Percentiles rank a stretch among this genome's conserved stretches.
Evolutionary conservation across 2,113 vertebrate genomes (phyloP).

Genomic region (Nothobranchius furzeri): DNA sequence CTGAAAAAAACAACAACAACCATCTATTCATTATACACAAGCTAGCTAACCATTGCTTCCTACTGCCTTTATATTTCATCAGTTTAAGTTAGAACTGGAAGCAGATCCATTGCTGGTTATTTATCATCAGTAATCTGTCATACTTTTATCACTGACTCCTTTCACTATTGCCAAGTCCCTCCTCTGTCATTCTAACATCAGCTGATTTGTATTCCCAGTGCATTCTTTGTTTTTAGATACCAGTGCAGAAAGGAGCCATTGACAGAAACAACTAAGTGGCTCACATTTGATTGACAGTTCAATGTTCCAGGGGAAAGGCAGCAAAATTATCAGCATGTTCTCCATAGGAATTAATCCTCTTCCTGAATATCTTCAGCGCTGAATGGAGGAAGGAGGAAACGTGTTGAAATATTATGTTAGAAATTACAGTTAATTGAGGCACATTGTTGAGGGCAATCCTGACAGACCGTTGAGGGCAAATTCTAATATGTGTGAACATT

Average conservation of each 20-base stretch:
- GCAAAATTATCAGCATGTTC: slow-evolving; percentile 63
- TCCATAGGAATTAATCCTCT: slow-evolving; percentile 48
- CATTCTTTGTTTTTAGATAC: slow-evolving; percentile 43
- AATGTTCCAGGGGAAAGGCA: slow-evolving; percentile 48
- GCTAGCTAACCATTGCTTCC: slow-evolving; percentile 44
- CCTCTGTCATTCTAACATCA: slow-evolving; percentile 28
- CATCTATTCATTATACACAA: slow-evolving; percentile 35
- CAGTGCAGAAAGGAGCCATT: slow-evolving; percentile 32
- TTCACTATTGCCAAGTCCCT: slow-evolving; percentile 29
- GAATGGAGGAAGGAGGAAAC: not conserved
- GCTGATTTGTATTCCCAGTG: slow-evolving; percentile 52
- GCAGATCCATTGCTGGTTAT: slow-evolving; percentile 43
- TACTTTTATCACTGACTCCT: slow-evolving; percentile 39
- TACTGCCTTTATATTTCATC: slow-evolving; percentile 30
- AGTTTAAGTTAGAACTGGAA: slow-evolving; percentile 37
- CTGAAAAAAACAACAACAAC: not conserved
- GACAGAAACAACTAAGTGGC: slow-evolving; percentile 32
- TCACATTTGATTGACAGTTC: slow-evolving; percentile 65
- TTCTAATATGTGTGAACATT: slow-evolving; percentile 14
- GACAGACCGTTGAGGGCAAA: slow-evolving; percentile 14
- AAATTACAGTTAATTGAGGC: slow-evolving; percentile 50
- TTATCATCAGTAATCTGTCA: slow-evolving; percentile 52
- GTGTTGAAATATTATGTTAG: slow-evolving; percentile 17
- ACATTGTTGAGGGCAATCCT: slow-evolving; percentile 26
- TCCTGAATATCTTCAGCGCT: slow-evolving; percentile 30